phyloP scores from a whole-genome alignment of 2,113 vertebrate species.

The Cebidichthys violaceus region DNA sequence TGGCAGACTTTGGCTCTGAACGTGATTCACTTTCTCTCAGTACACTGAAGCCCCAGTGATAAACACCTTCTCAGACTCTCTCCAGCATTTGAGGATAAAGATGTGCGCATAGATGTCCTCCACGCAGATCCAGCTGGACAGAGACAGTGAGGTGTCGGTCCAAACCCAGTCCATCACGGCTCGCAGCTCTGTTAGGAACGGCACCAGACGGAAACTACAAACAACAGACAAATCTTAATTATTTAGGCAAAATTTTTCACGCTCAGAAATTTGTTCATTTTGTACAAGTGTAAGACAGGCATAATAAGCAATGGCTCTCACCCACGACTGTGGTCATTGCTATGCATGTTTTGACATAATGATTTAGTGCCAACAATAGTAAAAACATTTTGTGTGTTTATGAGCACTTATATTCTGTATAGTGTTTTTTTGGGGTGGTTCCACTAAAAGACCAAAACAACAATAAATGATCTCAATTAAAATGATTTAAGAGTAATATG shows the following conservation, averaged over 20 bases:
- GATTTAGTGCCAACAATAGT: not conserved
- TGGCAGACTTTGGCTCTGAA: slow-evolving; percentile 27
- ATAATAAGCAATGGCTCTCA: not conserved
- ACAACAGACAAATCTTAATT: not conserved
- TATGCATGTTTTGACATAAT: not conserved
- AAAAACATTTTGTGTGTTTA: not conserved
- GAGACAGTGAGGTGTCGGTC: slow-evolving; percentile 97
- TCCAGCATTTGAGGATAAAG: slow-evolving; percentile 98
- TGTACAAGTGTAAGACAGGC: not conserved
- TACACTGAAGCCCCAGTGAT: slow-evolving; percentile 12
- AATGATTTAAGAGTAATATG: too few relatives aligned
- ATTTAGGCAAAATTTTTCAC: not conserved
- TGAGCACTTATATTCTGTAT: not conserved
- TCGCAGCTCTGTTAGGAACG: slow-evolving; percentile 95
- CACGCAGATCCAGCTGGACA: slow-evolving; percentile 99
- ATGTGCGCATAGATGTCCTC: slow-evolving; percentile 99
- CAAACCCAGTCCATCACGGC: slow-evolving; percentile 99
- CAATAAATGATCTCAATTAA: too few relatives aligned
- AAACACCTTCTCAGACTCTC: slow-evolving; percentile 95
- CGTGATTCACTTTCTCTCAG: not conserved
- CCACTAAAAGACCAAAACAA: too few relatives aligned
- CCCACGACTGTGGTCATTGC: not conserved
- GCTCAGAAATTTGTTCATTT: not conserved
- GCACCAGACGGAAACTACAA: slow-evolving; percentile 94
- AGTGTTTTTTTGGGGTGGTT: too few relatives aligned